Evolutionary conservation across 2,113 vertebrate genomes (phyloP).

Genomic region (Chaetura pelagica): DNA sequence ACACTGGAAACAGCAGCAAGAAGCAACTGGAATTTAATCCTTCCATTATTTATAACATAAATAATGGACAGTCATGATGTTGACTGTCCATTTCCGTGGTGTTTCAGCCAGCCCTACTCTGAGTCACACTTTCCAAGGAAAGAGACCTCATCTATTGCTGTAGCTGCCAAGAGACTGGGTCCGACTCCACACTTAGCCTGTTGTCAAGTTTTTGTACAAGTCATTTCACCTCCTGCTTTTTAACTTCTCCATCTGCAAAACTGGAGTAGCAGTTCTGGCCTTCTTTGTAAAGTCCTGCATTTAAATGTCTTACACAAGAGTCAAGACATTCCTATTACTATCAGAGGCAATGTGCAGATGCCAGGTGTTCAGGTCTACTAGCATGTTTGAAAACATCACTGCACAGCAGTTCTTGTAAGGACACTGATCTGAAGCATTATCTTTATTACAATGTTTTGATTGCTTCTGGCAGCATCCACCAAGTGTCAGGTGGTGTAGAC

Average conservation of each 20-base stretch:
- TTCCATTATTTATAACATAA: background rate
- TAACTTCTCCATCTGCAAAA: background rate
- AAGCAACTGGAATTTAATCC: background rate
- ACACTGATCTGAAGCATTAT: background rate
- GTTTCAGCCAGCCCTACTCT: background rate
- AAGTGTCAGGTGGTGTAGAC: background rate
- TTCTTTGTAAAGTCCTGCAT: background rate
- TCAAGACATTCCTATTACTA: background rate
- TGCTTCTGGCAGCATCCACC: background rate
- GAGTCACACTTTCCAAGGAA: background rate
- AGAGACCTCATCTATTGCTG: background rate
- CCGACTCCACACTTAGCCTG: background rate
- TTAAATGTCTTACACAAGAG: background rate
- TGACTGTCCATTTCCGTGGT: background rate
- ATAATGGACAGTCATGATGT: too few species aligned
- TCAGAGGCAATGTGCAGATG: background rate
- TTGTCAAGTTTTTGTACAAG: background rate
- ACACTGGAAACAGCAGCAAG: background rate
- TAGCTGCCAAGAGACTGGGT: background rate
- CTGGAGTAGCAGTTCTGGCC: background rate
- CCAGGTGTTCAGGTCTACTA: background rate
- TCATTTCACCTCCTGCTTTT: background rate
- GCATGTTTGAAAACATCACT: background rate
- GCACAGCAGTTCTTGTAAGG: background rate
- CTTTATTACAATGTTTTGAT: background rate